These are phyloP conservation scores for Neopelma chrysocephalum DNA, from an alignment of 2,797 vertebrate genomes.

Conservation along the genomic window DNA sequence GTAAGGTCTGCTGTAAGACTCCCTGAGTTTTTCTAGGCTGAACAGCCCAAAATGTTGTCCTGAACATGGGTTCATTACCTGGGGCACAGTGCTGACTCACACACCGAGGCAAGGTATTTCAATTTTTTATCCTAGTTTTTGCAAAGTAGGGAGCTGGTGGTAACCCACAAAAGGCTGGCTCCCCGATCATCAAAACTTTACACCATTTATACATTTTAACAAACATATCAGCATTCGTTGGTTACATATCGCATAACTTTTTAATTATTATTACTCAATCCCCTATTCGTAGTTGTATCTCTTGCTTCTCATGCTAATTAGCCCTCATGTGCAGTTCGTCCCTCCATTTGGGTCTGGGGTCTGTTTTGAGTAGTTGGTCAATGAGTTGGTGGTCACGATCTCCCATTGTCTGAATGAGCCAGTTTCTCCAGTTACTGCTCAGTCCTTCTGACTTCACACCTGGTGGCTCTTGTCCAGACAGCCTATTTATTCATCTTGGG, in stretches of 20 bases:
- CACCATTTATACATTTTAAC: not conserved
- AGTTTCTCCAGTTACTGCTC: not conserved
- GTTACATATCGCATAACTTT: not conserved
- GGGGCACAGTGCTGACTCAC: not conserved
- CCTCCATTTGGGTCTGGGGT: not conserved
- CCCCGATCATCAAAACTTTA: not conserved
- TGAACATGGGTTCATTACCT: not conserved
- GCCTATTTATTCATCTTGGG: not conserved
- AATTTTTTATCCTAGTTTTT: not conserved
- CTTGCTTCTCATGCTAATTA: not conserved
- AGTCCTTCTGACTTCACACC: not conserved
- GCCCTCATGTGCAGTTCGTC: fast-evolving
- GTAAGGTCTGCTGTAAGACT: not conserved
- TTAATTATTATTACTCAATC: not conserved
- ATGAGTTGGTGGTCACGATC: not conserved
- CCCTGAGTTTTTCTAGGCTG: not conserved
- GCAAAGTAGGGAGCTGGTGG: not conserved
- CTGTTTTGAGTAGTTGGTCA: not conserved
- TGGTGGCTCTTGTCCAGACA: not conserved
- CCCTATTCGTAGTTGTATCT: not conserved
- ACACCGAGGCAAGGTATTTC: not conserved
- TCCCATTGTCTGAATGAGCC: not conserved
- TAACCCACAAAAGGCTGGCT: not conserved
- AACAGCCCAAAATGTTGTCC: not conserved
- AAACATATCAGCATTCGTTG: not conserved